Percentiles rank a stretch among this genome's conserved stretches.
Conservation (phyloP, 2,888 invertebrate genomes). For the Harpalus rubripes region DNA sequence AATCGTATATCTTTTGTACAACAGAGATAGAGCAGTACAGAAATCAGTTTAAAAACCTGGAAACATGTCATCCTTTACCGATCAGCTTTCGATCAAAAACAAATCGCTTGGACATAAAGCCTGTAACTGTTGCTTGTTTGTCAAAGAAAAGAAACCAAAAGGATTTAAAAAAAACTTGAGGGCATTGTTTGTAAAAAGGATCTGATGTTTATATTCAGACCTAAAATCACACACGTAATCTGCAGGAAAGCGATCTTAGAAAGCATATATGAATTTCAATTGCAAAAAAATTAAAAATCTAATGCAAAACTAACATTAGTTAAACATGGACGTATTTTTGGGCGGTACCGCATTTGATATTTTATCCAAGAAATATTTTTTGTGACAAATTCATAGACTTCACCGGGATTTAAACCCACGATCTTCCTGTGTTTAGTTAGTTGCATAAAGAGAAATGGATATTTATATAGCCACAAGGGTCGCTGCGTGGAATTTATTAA, state of each 20-base stretch:
- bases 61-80: slow-evolving; percentile 18
- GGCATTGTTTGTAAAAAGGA: neutral
- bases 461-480: too few relatives aligned
- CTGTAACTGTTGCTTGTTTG: slow-evolving; percentile 29
- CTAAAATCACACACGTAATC: slow-evolving; percentile 33
- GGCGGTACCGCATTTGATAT: too few relatives aligned
- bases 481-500: too few relatives aligned
- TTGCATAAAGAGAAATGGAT: too few relatives aligned
- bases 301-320: too few relatives aligned
- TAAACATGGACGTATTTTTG: too few relatives aligned
- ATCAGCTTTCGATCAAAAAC: slow-evolving; percentile 40
- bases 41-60: slow-evolving; percentile 13
- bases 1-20: neutral
- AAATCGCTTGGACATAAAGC: slow-evolving; percentile 30
- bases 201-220: slow-evolving; percentile 8
- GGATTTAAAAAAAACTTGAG: slow-evolving; percentile 4
- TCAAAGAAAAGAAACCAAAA: slow-evolving; percentile 24
- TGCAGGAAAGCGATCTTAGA: neutral
- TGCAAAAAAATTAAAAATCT: too few relatives aligned
- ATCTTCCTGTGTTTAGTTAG: too few relatives aligned
- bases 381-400: too few relatives aligned
- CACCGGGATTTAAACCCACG: too few relatives aligned
- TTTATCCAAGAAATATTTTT: too few relatives aligned
- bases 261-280: neutral
- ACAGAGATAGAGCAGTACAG: neutral